Evolutionary conservation across 2,113 vertebrate genomes (phyloP).

Genomic region (Pollimyrus isidori): DNA sequence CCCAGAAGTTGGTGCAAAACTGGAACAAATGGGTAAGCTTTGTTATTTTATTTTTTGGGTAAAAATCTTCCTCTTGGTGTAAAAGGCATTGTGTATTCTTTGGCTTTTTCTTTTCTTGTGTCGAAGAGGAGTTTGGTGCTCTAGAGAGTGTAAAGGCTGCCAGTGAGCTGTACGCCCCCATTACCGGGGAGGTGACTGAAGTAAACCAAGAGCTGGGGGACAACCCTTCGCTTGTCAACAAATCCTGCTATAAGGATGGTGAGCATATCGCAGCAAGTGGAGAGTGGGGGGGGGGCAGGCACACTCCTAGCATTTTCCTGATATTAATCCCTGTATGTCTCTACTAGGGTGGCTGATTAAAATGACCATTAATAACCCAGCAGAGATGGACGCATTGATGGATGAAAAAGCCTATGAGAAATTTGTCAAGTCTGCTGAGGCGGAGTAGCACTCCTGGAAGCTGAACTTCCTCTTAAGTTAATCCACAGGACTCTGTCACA

Average conservation of each 20-base stretch:
- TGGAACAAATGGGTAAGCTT: slow-evolving; percentile 77
- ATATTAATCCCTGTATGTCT: slow-evolving; percentile 26
- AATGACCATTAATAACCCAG: slow-evolving; percentile 84
- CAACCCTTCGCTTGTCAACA: slow-evolving; percentile 89
- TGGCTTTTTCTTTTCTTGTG: background rate
- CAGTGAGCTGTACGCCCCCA: slow-evolving; percentile 91
- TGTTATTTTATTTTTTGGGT: background rate
- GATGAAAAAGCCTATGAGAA: slow-evolving; percentile 84
- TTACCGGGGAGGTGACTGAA: slow-evolving; percentile 88
- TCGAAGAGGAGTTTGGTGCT: slow-evolving; percentile 91
- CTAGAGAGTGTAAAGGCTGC: slow-evolving; percentile 97
- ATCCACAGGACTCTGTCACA: background rate
- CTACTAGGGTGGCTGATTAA: slow-evolving; percentile 91
- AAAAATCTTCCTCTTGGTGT: background rate
- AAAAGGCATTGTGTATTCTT: background rate
- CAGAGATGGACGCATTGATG: slow-evolving; percentile 85
- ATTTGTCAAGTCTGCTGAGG: slow-evolving; percentile 87
- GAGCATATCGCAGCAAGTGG: slow-evolving; percentile 36
- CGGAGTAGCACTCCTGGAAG: slow-evolving; percentile 49
- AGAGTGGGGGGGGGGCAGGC: background rate
- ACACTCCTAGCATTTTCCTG: background rate
- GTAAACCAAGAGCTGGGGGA: slow-evolving; percentile 80
- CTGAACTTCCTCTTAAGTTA: background rate
- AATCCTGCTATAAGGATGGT: slow-evolving; percentile 96
- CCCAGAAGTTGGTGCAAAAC: slow-evolving; percentile 85